A percentile compares a stretch with the other conserved stretches of the same genome.
Conservation (phyloP, 2,888 invertebrate genomes). For the Drosophila putrida region DNA sequence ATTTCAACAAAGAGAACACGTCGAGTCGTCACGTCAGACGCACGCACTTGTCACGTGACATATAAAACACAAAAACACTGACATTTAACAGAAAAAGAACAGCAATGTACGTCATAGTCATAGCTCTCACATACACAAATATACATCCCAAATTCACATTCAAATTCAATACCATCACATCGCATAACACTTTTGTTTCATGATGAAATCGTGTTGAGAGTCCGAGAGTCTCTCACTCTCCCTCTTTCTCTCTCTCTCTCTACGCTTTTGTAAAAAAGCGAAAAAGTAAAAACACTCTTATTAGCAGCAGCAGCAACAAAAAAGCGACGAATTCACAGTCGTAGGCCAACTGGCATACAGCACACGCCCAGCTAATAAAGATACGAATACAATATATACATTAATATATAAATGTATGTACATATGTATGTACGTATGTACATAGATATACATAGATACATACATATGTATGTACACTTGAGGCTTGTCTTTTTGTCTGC, state of each 20-base stretch:
- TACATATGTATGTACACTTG: constrained; percentile 22
- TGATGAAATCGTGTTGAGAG: constrained; percentile 28
- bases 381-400: constrained; percentile 37
- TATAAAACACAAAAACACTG: background rate
- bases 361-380: constrained; percentile 72
- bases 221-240: background rate
- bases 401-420: no score
- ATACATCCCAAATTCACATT: background rate
- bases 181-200: constrained; percentile 42
- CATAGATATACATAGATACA: background rate
- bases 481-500: constrained; percentile 51
- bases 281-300: constrained; percentile 57
- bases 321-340: constrained; percentile 17
- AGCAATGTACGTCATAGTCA: constrained; percentile 44
- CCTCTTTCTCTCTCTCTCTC: background rate
- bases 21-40: background rate
- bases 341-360: constrained; percentile 35
- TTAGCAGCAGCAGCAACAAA: constrained; percentile 36
- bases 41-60: constrained; percentile 15
- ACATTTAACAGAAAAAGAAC: background rate
- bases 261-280: background rate
- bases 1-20: background rate
- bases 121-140: constrained; percentile 27
- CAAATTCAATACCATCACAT: background rate
- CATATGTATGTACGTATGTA: no score